These are phyloP conservation scores for Nilaparvata lugens DNA, from an alignment of 1,140 invertebrate species.

Conservation along the genomic window DNA sequence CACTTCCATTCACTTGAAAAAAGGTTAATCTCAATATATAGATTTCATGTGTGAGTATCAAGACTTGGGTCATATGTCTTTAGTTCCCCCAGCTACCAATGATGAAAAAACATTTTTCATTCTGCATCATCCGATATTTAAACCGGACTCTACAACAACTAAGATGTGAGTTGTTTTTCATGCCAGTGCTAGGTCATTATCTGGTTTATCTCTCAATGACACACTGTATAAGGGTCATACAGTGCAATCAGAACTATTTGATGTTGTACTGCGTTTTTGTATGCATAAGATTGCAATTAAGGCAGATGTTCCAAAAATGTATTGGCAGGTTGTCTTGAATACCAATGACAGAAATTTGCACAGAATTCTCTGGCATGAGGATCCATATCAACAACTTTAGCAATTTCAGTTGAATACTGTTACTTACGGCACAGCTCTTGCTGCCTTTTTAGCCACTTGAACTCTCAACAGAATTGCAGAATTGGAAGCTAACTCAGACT, in stretches of 20 bases:
- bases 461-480: conserved; percentile 2
- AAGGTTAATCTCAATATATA: too few species aligned
- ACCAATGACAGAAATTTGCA: conserved; percentile 29
- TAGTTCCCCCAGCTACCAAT: too few species aligned
- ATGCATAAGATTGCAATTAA: conserved; percentile 25
- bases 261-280: conserved; percentile 31
- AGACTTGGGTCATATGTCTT: too few species aligned
- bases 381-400: conserved; percentile 13
- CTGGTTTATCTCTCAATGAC: conserved; percentile 27
- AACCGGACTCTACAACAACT: conserved; percentile 18
- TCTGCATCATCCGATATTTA: too few species aligned
- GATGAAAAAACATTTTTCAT: too few species aligned
- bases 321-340: conserved; percentile 26
- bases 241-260: conserved; percentile 33
- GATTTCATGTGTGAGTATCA: too few species aligned
- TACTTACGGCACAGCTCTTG: conserved; percentile 15
- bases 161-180: conserved; percentile 34
- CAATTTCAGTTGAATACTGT: conserved; percentile 10
- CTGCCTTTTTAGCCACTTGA: conserved; percentile 9
- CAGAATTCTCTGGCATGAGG: conserved; percentile 31
- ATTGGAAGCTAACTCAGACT: neutral
- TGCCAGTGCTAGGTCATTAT: conserved; percentile 26
- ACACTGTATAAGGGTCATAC: conserved; percentile 27
- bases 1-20: too few species aligned
- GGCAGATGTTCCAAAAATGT: conserved; percentile 31